phyloP scores from a whole-genome alignment of 1,140 invertebrate species.

The Atta texana region DNA sequence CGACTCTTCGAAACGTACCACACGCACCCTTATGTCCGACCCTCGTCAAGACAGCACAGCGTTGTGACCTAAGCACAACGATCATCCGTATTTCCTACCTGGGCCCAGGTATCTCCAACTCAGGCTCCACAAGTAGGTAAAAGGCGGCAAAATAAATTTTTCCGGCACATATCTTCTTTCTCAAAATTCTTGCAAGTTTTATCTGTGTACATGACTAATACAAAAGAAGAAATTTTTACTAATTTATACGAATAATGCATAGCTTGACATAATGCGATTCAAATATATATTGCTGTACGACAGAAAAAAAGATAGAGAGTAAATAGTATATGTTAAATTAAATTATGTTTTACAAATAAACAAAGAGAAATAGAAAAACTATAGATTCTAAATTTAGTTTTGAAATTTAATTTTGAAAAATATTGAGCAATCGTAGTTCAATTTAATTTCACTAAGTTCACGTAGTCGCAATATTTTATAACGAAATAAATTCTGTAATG shows the following conservation, averaged over 20 bases:
- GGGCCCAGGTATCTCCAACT: slow-evolving; percentile 55
- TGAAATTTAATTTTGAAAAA: neutral
- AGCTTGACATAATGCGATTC: neutral
- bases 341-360: neutral
- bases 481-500: neutral
- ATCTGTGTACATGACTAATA: neutral
- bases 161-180: slow-evolving; percentile 6
- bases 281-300: neutral
- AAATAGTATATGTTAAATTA: neutral
- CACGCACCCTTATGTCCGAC: slow-evolving; percentile 64
- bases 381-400: neutral
- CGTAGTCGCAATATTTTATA: neutral
- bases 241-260: neutral
- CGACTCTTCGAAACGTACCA: slow-evolving; percentile 50
- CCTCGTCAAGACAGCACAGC: slow-evolving; percentile 68
- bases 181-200: slow-evolving; percentile 32
- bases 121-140: slow-evolving; percentile 25
- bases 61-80: slow-evolving; percentile 42
- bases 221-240: neutral
- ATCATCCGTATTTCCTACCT: slow-evolving; percentile 70
- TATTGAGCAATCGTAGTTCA: neutral
- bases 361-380: neutral
- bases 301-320: neutral
- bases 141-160: slow-evolving; percentile 9
- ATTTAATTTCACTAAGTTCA: neutral